Percentiles rank a stretch among this genome's conserved stretches.
These are phyloP conservation scores for Lytechinus pictus DNA, from an alignment of 35 echinoderm and acorn worm species.

Conservation along the genomic window DNA sequence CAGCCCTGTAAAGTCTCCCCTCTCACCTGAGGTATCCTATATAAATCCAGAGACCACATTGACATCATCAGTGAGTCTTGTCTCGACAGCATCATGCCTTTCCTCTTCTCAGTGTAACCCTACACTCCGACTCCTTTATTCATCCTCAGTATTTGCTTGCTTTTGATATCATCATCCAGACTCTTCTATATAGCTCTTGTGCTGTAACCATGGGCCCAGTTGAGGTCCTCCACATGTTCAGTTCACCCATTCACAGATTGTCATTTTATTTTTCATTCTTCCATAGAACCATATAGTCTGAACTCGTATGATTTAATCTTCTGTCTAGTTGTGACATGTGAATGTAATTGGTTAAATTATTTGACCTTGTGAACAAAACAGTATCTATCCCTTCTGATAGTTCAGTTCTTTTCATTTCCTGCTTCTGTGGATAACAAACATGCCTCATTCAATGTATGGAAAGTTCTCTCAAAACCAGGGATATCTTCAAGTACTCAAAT, in stretches of 20 bases:
- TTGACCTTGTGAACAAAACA: background rate
- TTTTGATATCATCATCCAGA: background rate
- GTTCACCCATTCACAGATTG: background rate
- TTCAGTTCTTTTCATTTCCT: background rate
- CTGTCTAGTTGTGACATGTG: background rate
- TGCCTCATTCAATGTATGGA: background rate
- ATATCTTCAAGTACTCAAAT: background rate
- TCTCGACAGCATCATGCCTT: background rate
- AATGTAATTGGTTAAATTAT: background rate
- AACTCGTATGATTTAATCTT: background rate
- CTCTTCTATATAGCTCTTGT: background rate
- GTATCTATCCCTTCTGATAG: background rate
- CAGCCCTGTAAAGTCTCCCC: constrained; percentile 23
- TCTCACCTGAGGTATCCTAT: constrained; percentile 50
- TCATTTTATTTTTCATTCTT: background rate
- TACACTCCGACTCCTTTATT: background rate
- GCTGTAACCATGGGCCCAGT: background rate
- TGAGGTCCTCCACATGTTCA: background rate
- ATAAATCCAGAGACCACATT: background rate
- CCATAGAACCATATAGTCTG: background rate
- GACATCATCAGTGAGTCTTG: background rate
- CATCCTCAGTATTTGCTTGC: background rate
- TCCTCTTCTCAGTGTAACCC: background rate
- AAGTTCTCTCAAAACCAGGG: background rate
- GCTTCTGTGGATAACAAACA: background rate